These are phyloP conservation scores for Strigamia transsilvanica DNA, from an alignment of 2,888 invertebrate genomes.

Conservation along the genomic window DNA sequence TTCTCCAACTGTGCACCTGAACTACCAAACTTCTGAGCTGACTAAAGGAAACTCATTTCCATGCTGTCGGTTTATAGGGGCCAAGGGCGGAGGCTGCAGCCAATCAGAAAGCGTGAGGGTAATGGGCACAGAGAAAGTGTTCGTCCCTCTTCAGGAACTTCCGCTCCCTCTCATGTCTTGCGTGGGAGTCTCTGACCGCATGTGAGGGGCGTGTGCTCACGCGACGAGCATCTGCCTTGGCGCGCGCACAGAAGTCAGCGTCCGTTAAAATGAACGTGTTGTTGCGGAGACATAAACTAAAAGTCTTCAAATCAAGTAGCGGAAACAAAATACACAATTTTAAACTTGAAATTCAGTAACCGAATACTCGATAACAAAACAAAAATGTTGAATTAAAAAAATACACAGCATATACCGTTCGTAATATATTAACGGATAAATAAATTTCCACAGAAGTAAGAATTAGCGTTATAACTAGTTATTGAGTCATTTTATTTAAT, in stretches of 20 bases:
- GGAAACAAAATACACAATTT: neutral
- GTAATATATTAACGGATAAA: too few species aligned
- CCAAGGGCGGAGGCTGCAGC: slow-evolving; percentile 17
- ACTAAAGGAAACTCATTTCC: slow-evolving; percentile 31
- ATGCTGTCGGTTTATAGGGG: slow-evolving; percentile 47
- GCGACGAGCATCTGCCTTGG: slow-evolving; percentile 44
- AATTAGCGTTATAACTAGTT: too few species aligned
- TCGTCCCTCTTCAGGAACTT: slow-evolving; percentile 46
- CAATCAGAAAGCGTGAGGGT: slow-evolving; percentile 40
- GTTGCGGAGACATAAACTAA: slow-evolving; percentile 1
- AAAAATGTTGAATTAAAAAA: neutral
- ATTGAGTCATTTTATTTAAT: too few species aligned
- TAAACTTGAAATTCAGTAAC: neutral
- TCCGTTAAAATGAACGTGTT: slow-evolving; percentile 26
- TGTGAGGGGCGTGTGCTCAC: slow-evolving; percentile 36
- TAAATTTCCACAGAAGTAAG: too few species aligned
- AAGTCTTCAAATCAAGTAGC: neutral
- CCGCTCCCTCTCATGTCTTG: slow-evolving; percentile 43
- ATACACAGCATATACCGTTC: too few species aligned
- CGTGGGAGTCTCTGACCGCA: slow-evolving; percentile 47
- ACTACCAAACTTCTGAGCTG: slow-evolving; percentile 18
- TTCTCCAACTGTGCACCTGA: slow-evolving; percentile 10
- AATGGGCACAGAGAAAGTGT: slow-evolving; percentile 38
- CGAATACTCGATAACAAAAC: neutral
- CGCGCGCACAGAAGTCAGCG: slow-evolving; percentile 45